Conservation (phyloP, 2,797 vertebrate genomes). For the Carcharodon carcharias region DNA sequence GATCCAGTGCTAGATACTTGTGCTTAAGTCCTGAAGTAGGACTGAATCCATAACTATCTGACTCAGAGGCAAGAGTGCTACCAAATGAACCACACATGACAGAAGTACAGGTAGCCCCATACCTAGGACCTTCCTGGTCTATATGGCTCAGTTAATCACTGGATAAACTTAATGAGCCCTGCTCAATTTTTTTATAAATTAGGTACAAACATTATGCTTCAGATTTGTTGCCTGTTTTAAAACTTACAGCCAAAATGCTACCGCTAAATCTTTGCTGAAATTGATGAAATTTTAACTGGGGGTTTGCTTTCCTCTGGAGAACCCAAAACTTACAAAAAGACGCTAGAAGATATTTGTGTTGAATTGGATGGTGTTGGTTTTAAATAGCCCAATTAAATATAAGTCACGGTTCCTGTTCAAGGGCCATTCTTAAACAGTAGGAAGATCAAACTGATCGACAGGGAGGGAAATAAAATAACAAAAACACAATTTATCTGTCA, state of each 20-base stretch:
- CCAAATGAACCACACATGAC: background rate
- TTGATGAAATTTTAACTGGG: constrained; percentile 27
- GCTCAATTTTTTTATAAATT: background rate
- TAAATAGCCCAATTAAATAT: constrained; percentile 29
- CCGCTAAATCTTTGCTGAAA: constrained; percentile 5
- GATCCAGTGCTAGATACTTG: background rate
- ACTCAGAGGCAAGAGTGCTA: background rate
- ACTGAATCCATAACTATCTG: background rate
- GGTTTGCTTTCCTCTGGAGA: background rate
- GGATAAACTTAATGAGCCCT: background rate
- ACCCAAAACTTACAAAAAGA: background rate
- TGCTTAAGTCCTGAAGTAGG: background rate
- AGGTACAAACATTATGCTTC: background rate
- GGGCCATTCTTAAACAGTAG: background rate
- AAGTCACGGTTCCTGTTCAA: constrained; percentile 1
- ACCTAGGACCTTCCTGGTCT: background rate
- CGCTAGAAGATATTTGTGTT: background rate
- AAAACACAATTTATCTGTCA: constrained; percentile 34
- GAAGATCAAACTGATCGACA: constrained; percentile 20
- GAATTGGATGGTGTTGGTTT: constrained; percentile 31
- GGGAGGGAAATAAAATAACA: constrained; percentile 32
- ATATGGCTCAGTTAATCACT: background rate
- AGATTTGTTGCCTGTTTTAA: background rate
- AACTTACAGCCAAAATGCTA: background rate
- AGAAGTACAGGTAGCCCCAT: background rate